These are phyloP conservation scores for Glareola pratincola DNA, from an alignment of 2,113 vertebrate species.

Conservation along the genomic window DNA sequence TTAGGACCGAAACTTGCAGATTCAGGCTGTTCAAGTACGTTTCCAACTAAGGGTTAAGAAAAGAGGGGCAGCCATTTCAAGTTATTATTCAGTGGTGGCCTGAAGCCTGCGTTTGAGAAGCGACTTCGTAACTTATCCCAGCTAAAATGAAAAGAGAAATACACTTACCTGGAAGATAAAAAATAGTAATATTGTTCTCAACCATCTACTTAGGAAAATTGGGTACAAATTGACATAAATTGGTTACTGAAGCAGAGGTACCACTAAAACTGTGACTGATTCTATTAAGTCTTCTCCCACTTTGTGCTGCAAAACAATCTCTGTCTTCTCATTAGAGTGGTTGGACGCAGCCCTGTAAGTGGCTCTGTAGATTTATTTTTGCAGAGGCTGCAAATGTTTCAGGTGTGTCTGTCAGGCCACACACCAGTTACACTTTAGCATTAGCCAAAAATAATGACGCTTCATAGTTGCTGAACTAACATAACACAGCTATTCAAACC, in stretches of 20 bases:
- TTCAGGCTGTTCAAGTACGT: not conserved
- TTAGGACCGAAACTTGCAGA: not conserved
- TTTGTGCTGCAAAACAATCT: not conserved
- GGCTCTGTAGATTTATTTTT: not conserved
- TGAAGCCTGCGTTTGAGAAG: not conserved
- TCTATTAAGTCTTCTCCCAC: not conserved
- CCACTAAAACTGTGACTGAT: not conserved
- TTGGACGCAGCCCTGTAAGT: not conserved
- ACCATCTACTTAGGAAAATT: slow-evolving; percentile 17
- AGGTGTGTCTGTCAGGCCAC: not conserved
- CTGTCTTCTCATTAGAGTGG: not conserved
- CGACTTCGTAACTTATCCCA: not conserved
- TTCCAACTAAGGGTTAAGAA: not conserved
- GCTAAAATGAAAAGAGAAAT: not conserved
- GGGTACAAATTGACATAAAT: not conserved
- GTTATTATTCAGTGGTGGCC: not conserved
- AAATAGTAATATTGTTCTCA: not conserved
- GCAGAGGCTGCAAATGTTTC: not conserved
- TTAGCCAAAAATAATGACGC: not conserved
- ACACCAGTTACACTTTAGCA: not conserved
- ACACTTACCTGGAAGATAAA: not conserved
- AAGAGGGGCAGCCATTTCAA: not conserved
- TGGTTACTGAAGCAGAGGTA: not conserved
- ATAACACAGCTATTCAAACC: not conserved
- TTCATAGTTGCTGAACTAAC: not conserved